phyloP scores from a whole-genome alignment of 2,113 vertebrate genomes.

The Myiagra hebetior region DNA sequence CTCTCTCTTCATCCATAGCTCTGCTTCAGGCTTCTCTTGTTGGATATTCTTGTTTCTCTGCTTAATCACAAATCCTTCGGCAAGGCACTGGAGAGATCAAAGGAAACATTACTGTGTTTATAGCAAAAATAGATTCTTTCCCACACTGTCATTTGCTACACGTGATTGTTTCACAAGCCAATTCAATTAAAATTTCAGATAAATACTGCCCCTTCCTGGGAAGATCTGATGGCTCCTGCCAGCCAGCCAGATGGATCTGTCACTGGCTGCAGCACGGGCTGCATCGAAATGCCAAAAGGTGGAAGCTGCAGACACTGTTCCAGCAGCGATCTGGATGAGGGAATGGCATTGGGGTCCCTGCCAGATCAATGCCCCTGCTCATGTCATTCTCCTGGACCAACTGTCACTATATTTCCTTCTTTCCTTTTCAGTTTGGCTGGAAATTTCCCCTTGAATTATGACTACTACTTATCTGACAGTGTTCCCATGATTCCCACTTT shows the following conservation, averaged over 20 bases:
- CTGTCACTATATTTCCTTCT: not conserved
- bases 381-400: not conserved
- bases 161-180: not conserved
- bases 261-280: not conserved
- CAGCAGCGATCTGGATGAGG: not conserved
- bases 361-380: not conserved
- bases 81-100: slow-evolving; percentile 49
- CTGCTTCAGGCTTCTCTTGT: not conserved
- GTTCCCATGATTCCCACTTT: not conserved
- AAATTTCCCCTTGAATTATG: not conserved
- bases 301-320: not conserved
- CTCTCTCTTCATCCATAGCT: not conserved
- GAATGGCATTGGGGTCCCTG: not conserved
- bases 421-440: not conserved
- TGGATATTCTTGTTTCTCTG: not conserved
- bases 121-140: not conserved
- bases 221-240: not conserved
- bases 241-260: not conserved
- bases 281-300: not conserved
- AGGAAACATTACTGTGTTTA: not conserved
- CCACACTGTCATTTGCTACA: not conserved
- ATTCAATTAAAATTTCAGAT: not conserved
- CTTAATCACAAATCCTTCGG: slow-evolving; percentile 65
- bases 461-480: not conserved
- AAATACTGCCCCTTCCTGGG: not conserved